Percentiles rank a stretch among this genome's conserved stretches.
Conservation (phyloP, 2,797 vertebrate species). For the Vultur gryphus region DNA sequence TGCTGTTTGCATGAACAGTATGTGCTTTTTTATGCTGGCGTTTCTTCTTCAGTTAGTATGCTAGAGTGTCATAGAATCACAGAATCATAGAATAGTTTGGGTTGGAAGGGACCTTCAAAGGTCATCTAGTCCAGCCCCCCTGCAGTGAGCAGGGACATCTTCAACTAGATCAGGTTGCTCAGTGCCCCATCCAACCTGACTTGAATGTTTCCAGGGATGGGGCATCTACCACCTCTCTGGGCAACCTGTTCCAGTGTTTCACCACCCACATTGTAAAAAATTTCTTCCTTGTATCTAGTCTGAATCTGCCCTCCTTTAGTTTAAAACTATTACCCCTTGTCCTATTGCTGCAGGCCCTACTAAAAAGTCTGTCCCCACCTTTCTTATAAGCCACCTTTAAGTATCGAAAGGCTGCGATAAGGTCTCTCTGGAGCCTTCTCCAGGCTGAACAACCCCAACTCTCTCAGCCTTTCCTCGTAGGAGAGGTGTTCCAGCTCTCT, state of each 20-base stretch:
- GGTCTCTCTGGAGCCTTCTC: background rate
- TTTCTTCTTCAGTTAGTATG: background rate
- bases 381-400: background rate
- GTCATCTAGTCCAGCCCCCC: background rate
- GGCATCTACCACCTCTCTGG: background rate
- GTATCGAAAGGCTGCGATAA: background rate
- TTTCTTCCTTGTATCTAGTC: background rate
- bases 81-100: background rate
- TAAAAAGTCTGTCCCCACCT: background rate
- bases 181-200: background rate
- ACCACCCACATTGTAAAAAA: background rate
- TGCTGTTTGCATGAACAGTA: background rate
- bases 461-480: background rate
- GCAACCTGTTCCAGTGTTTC: background rate
- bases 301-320: background rate
- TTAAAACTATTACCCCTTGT: background rate
- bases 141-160: background rate
- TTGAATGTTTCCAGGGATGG: background rate
- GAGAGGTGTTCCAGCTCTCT: background rate
- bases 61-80: background rate
- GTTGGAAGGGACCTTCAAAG: background rate
- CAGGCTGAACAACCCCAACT: background rate
- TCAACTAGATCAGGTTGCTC: background rate
- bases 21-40: background rate
- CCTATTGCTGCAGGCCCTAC: fast-evolving